Base-by-base conservation (phyloP, 2,888 invertebrate species). In the Caenorhabditis sp. region DNA sequence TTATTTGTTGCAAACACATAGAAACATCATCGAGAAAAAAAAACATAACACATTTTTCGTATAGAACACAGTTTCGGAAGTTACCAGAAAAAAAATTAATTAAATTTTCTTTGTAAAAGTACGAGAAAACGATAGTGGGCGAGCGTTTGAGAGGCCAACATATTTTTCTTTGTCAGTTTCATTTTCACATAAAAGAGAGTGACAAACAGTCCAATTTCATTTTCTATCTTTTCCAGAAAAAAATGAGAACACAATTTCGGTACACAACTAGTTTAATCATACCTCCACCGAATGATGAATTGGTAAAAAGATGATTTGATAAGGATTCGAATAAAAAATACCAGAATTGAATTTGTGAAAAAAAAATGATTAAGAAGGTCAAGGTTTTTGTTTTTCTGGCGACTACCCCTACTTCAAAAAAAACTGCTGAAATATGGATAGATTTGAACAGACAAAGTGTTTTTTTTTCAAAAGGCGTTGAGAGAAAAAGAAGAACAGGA, bases 401-500 rank as follows among this genome's bases (percentile, higher is more conserved):
- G 10, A 31, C 31, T n/a, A n/a, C n/a, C n/a, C n/a, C n/a, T n/a
- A n/a, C n/a, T n/a, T n/a, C 36, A 8, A 36, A 8, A 17, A 43
- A 43, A 17, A 43, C 10, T 43, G 43, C 43, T 43, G 43, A 43
- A 43, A 43, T 10, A 43, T 7, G 4, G 31, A 31, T 31, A 10
- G 10, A 31, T 7, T 12, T 12, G 14, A 17, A 17, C 5, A 7
- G 43, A 14, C 10, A 14, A 10, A 43, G 43, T 43, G 12, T 36
- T 36, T 36, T 36, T 36, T 36, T 8, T 36, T 36, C 36, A 10
- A 36, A 36, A 36, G 58, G 58, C 62, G 59, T n/a, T n/a, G 25
- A 14, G 53, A 27, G 57, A 67, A 49, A 52, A 7, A 26, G 10
- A 57, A 67, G 63, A 67, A 68, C 68, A 63, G 68, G 59, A 68